phyloP scores from a whole-genome alignment of 2,888 invertebrate genomes.

The Mesorhabditis belari region DNA sequence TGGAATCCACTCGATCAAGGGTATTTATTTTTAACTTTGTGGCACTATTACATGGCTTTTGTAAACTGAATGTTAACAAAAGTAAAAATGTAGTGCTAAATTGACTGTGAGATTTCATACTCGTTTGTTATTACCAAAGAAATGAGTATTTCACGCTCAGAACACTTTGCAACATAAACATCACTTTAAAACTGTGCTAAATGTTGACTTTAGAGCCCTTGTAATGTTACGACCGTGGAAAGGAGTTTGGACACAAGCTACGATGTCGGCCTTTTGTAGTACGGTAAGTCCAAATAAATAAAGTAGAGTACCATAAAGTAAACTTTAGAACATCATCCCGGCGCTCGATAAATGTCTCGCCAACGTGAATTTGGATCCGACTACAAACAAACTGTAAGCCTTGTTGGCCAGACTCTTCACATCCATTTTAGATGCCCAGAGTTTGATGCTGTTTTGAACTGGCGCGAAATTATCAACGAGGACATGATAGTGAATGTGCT shows the following conservation, averaged over 20 bases:
- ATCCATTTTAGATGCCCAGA: neutral
- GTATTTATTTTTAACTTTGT: slow-evolving; percentile 6
- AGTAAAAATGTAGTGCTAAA: too few relatives aligned
- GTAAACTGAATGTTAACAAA: too few relatives aligned
- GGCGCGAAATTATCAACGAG: slow-evolving; percentile 77
- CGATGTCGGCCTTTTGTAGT: slow-evolving; percentile 69
- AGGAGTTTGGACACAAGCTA: slow-evolving; percentile 68
- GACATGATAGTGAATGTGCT: slow-evolving; percentile 73
- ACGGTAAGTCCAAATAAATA: neutral
- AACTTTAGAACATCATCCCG: neutral
- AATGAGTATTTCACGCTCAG: too few relatives aligned
- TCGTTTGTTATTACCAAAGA: too few relatives aligned
- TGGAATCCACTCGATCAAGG: slow-evolving; percentile 64
- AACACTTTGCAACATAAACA: neutral
- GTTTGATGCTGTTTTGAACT: slow-evolving; percentile 66
- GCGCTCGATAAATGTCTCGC: neutral
- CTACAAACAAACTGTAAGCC: neutral
- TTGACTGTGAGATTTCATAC: too few relatives aligned
- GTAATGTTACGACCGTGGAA: slow-evolving; percentile 86
- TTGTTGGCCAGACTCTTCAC: neutral
- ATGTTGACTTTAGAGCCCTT: slow-evolving; percentile 67
- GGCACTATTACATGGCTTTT: neutral
- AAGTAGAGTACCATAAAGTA: neutral
- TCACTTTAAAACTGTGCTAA: neutral
- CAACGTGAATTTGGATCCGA: neutral